Percentiles rank a stretch among this genome's conserved stretches.
Conservation (phyloP, 2,888 invertebrate species). For the Sabellastarte sp. region DNA sequence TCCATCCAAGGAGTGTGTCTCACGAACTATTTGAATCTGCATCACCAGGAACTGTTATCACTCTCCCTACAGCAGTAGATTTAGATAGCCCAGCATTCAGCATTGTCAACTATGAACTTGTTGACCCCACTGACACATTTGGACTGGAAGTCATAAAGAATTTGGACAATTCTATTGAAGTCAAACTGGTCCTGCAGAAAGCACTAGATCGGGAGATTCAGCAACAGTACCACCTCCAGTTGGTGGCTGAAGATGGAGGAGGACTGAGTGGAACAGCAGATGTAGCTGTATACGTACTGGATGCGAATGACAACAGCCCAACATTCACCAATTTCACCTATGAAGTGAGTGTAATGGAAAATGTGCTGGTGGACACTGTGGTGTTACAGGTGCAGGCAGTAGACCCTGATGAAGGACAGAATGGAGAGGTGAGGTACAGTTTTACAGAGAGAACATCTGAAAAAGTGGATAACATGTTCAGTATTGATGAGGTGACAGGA, state of each 20-base stretch:
- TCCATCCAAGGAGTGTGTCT: conserved; percentile 12
- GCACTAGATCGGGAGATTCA: conserved; percentile 27
- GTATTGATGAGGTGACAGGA: conserved; percentile 22
- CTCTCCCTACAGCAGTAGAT: conserved; percentile 23
- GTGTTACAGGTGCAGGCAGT: neutral
- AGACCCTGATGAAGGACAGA: conserved; percentile 28
- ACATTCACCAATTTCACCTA: neutral
- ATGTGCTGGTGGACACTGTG: neutral
- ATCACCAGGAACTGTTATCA: conserved; percentile 17
- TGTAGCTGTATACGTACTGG: neutral
- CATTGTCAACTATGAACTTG: conserved; percentile 16
- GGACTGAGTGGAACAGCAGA: neutral
- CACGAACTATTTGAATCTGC: conserved; percentile 28
- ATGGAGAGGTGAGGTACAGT: conserved; percentile 27
- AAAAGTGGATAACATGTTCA: conserved; percentile 21
- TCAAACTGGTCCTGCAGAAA: conserved; percentile 20
- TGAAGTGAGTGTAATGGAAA: neutral
- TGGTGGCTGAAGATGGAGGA: conserved; percentile 28
- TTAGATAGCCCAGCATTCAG: conserved; percentile 24
- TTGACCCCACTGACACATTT: conserved; percentile 14
- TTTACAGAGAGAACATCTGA: conserved; percentile 14
- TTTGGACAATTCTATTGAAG: conserved; percentile 14
- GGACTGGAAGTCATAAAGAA: conserved; percentile 12
- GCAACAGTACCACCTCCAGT: conserved; percentile 19
- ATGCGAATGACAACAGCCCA: neutral